Evolutionary conservation across 2,113 vertebrate species (phyloP).

Genomic region (Oceanodroma tethys): DNA sequence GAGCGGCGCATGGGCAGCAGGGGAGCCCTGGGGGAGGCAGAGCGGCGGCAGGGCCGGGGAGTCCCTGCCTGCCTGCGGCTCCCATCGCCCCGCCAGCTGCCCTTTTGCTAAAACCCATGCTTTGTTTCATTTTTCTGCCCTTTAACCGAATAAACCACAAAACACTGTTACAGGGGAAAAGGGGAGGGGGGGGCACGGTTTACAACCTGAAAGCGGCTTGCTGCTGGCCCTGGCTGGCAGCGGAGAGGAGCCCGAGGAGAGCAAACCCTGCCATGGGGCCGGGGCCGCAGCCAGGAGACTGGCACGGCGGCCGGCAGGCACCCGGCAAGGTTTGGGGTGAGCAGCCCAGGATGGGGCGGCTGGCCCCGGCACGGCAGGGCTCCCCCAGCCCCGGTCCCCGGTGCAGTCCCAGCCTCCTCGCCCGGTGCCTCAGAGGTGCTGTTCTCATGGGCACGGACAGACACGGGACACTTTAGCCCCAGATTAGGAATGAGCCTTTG

Average conservation of each 20-base stretch:
- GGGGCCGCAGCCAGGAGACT: background rate
- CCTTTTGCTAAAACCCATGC: background rate
- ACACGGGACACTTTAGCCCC: background rate
- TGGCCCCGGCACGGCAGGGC: background rate
- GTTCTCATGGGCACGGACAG: background rate
- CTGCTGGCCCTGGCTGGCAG: background rate
- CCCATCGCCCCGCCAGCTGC: background rate
- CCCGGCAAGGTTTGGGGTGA: background rate
- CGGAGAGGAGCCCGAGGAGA: background rate
- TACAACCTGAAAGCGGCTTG: background rate
- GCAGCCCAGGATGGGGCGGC: background rate
- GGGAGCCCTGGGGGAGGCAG: background rate
- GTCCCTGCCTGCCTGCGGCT: background rate
- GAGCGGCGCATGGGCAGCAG: background rate
- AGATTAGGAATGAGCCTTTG: constrained; percentile 44
- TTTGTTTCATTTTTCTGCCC: background rate
- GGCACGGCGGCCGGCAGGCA: background rate
- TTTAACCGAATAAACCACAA: background rate
- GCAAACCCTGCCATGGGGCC: background rate
- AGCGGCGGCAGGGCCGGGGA: accelerated
- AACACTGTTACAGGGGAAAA: background rate
- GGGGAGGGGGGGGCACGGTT: accelerated
- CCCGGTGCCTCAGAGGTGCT: background rate
- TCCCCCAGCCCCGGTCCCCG: background rate
- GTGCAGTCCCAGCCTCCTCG: background rate